Percentiles rank a stretch among this genome's conserved stretches.
Conservation (phyloP, 2,888 invertebrate species). For the Athalia cordata region DNA sequence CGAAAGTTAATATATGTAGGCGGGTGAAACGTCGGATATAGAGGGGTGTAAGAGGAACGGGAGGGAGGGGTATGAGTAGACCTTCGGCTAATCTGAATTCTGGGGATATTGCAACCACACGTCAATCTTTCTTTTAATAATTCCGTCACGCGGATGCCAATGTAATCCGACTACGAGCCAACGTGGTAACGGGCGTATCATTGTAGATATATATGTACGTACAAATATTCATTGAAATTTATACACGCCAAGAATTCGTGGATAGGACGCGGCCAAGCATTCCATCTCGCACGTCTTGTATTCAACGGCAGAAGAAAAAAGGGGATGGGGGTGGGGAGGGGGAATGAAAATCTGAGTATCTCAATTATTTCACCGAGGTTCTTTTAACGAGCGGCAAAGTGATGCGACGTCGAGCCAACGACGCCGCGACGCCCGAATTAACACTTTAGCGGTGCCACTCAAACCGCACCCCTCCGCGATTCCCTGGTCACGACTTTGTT, state of each 20-base stretch:
- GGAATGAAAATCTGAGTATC: not conserved
- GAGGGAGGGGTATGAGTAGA: slow-evolving; percentile 5
- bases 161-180: slow-evolving; percentile 50
- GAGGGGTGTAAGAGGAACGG: slow-evolving; percentile 39
- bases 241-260: not conserved
- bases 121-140: slow-evolving; percentile 56
- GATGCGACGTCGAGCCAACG: not conserved
- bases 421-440: not conserved
- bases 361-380: not conserved
- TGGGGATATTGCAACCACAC: slow-evolving; percentile 56
- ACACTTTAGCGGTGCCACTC: slow-evolving; percentile 23
- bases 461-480: slow-evolving; percentile 3
- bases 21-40: slow-evolving; percentile 9
- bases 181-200: too few relatives aligned
- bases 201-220: not conserved
- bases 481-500: too few relatives aligned
- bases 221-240: slow-evolving; percentile 6
- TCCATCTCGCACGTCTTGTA: not conserved
- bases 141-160: slow-evolving; percentile 51
- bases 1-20: slow-evolving; percentile 52
- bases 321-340: not conserved
- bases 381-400: not conserved
- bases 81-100: slow-evolving; percentile 55
- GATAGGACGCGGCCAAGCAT: not conserved
- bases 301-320: not conserved